phyloP scores from a whole-genome alignment of 2,888 invertebrate genomes.

The Phyllotreta cruciferae region DNA sequence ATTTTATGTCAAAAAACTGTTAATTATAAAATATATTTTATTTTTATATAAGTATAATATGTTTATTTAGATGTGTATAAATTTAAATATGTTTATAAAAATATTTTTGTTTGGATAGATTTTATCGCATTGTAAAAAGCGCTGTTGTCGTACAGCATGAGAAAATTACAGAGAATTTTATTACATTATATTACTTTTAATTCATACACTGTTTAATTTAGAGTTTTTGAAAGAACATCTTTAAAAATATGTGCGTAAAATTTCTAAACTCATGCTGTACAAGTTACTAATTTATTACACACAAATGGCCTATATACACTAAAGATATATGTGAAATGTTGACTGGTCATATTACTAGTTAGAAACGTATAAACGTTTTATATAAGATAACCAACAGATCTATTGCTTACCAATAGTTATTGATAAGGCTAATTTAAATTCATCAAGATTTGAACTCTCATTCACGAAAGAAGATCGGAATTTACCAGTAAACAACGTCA shows the following conservation, averaged over 20 bases:
- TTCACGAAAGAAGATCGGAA: too few relatives aligned
- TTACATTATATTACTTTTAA: neutral
- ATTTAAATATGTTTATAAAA: constrained; percentile 19
- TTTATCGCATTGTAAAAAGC: constrained; percentile 27
- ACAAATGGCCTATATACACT: constrained; percentile 27
- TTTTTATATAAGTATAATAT: constrained; percentile 23
- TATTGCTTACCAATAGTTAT: constrained; percentile 13
- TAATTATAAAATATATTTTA: constrained; percentile 28
- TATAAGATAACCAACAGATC: constrained; percentile 15
- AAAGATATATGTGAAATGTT: constrained; percentile 25
- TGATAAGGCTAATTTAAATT: constrained; percentile 21
- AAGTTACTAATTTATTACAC: constrained; percentile 28
- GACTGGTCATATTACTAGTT: constrained; percentile 23
- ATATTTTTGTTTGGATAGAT: constrained; percentile 19
- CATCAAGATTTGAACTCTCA: constrained; percentile 4
- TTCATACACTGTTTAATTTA: neutral
- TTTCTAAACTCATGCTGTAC: constrained; percentile 22
- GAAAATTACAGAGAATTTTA: neutral
- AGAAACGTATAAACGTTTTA: constrained; percentile 10
- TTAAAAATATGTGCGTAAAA: constrained; percentile 4
- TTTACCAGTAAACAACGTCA: too few relatives aligned
- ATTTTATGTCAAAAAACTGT: constrained; percentile 20
- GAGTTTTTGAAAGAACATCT: neutral
- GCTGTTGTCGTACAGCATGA: constrained; percentile 23
- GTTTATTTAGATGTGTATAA: constrained; percentile 23